Evolutionary conservation across 2,888 invertebrate genomes (phyloP).

Genomic region (Leucoma salicis): DNA sequence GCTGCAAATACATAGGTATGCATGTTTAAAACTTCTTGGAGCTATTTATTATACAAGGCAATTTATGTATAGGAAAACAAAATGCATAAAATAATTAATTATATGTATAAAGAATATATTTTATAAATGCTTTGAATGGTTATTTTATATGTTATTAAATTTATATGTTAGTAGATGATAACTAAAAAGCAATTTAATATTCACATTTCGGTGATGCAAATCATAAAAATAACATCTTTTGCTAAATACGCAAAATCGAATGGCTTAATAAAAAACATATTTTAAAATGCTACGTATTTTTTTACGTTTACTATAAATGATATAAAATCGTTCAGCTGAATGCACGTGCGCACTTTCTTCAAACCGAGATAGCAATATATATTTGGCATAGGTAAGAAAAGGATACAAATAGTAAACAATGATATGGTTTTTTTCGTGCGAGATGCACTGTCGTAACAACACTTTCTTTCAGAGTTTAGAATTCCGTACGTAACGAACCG

Average conservation of each 20-base stretch:
- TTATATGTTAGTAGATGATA: conserved; percentile 2
- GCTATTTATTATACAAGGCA: not conserved
- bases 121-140: conserved; percentile 1
- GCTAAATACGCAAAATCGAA: not conserved
- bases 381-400: conserved; percentile 34
- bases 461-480: conserved; percentile 72
- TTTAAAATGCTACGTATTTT: not conserved
- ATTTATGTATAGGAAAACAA: not conserved
- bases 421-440: conserved; percentile 52
- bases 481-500: conserved; percentile 22
- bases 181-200: conserved; percentile 1
- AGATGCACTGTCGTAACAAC: conserved; percentile 59
- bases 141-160: no score
- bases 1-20: not conserved
- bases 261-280: not conserved
- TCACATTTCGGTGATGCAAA: not conserved
- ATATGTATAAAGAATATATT: not conserved
- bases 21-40: not conserved
- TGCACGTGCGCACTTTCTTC: conserved; percentile 74
- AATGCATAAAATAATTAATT: not conserved
- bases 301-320: conserved; percentile 54
- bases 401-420: conserved; percentile 63
- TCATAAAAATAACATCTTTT: not conserved
- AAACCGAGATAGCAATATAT: conserved; percentile 46
- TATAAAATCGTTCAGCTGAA: conserved; percentile 61